Evolutionary conservation across 1,140 invertebrate genomes (phyloP).

Genomic region (Zophobas morio): DNA sequence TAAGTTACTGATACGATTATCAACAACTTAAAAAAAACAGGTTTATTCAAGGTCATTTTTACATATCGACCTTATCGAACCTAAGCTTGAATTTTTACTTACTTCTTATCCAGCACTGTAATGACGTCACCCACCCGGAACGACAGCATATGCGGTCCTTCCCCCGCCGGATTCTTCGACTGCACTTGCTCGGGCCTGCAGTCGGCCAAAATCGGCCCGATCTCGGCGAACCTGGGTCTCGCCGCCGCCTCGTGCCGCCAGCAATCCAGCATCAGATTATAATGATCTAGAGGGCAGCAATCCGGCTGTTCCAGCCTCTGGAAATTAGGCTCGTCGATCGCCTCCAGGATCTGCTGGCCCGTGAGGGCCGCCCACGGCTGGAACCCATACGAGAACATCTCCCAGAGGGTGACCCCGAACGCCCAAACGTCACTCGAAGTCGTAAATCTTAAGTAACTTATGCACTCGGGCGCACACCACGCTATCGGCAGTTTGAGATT

Average conservation of each 20-base stretch:
- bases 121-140: constrained; percentile 94
- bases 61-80: no score
- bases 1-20: no score
- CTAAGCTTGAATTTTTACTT: constrained; percentile 55
- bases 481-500: constrained; percentile 98
- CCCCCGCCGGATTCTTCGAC: constrained; percentile 64
- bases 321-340: constrained; percentile 94
- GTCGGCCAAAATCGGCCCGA: constrained; percentile 85
- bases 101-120: constrained; percentile 93
- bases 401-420: constrained; percentile 98
- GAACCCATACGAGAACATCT: constrained; percentile 98
- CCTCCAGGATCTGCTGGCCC: constrained; percentile 95
- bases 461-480: constrained; percentile 99
- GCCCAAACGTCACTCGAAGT: constrained; percentile 98
- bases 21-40: no score
- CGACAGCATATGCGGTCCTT: constrained; percentile 79
- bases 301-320: constrained; percentile 93
- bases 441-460: constrained; percentile 96
- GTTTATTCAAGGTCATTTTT: no score
- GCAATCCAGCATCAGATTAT: constrained; percentile 93
- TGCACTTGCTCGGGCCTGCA: constrained; percentile 92
- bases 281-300: constrained; percentile 95
- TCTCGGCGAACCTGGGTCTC: constrained; percentile 91
- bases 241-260: constrained; percentile 94
- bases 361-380: constrained; percentile 97